A percentile compares a stretch with the other conserved stretches of the same genome.
These are phyloP conservation scores for Propithecus perrieri DNA, from an alignment of 2,797 vertebrate genomes.

Conservation along the genomic window DNA sequence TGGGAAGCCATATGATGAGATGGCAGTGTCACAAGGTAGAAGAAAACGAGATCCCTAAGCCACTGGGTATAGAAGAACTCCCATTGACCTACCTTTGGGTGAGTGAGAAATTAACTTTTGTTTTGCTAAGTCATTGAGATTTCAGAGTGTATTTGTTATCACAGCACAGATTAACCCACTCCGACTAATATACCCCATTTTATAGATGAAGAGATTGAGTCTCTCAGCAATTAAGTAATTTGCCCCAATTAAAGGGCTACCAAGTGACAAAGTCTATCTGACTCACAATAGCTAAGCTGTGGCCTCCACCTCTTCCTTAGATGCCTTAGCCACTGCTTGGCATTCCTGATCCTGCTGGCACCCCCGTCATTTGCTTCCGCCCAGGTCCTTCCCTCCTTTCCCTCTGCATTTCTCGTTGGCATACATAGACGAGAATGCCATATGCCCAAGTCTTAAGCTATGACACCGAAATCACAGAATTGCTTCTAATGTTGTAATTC, in stretches of 20 bases:
- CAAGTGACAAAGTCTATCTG: neutral
- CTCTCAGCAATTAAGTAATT: neutral
- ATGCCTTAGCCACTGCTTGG: too few species aligned
- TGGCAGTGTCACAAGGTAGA: neutral
- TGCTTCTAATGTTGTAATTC: constrained; percentile 6
- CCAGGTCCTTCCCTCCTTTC: neutral
- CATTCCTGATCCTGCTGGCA: neutral
- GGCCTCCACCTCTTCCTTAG: neutral
- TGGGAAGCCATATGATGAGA: neutral
- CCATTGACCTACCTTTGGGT: neutral
- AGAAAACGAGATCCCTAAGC: neutral
- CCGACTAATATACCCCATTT: neutral
- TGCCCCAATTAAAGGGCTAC: neutral
- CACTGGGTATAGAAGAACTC: neutral
- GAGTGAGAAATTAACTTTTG: constrained; percentile 3
- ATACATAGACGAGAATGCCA: neutral
- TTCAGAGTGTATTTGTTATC: neutral
- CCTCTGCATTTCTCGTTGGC: neutral
- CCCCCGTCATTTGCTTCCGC: neutral
- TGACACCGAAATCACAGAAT: constrained; percentile 24
- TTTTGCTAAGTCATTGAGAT: neutral
- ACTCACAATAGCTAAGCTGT: neutral
- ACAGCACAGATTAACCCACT: neutral
- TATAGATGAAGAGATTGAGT: neutral
- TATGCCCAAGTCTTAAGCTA: neutral